phyloP scores from a whole-genome alignment of 2,888 invertebrate genomes.

The Empis stercorea region DNA sequence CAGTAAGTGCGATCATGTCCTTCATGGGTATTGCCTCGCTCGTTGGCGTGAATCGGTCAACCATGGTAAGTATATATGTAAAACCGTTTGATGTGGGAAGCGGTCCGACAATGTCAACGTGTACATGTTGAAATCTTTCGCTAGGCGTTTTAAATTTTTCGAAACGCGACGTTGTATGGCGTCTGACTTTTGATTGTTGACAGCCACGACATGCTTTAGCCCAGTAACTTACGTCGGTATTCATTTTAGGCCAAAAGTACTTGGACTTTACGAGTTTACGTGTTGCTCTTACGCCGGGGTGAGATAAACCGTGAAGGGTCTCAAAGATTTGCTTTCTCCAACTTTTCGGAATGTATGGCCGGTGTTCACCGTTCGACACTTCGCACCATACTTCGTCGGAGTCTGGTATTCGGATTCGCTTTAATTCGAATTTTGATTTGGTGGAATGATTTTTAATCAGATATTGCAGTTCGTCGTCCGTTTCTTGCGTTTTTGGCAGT shows the following conservation, averaged over 20 bases:
- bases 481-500: not conserved
- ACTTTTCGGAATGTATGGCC: slow-evolving; percentile 4
- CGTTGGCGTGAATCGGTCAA: not conserved
- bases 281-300: slow-evolving; percentile 4
- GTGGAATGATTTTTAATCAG: slow-evolving; percentile 7
- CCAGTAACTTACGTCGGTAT: slow-evolving; percentile 4
- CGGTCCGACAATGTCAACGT: not conserved
- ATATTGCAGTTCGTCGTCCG: slow-evolving; percentile 2
- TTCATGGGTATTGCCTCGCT: not conserved
- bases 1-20: not conserved
- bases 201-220: slow-evolving; percentile 4
- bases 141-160: not conserved
- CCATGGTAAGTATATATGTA: not conserved
- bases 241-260: slow-evolving; percentile 5
- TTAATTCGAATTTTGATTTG: slow-evolving; percentile 5
- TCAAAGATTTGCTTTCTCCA: slow-evolving; percentile 1
- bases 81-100: not conserved
- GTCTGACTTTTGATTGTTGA: slow-evolving; percentile 5
- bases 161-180: slow-evolving; percentile 3
- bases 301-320: slow-evolving; percentile 2
- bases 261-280: slow-evolving; percentile 1
- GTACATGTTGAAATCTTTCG: not conserved
- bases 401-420: slow-evolving; percentile 3
- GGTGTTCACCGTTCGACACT: not conserved
- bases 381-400: slow-evolving; percentile 3